phyloP scores from a whole-genome alignment of 2,797 vertebrate genomes.

The Galago senegalensis region DNA sequence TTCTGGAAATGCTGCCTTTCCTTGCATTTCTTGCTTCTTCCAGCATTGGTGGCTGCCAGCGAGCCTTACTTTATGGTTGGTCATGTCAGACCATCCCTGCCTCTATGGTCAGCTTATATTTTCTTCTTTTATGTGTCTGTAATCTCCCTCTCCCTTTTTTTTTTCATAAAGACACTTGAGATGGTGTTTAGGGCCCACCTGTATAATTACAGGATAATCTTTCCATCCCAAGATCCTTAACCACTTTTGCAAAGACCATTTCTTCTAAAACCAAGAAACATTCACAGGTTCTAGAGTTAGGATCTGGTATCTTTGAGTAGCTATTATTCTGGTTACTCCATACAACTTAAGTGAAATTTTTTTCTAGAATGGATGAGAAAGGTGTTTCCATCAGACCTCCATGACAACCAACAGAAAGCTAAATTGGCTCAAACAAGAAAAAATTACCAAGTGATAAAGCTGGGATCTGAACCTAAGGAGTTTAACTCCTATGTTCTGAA shows the following conservation, averaged over 20 bases:
- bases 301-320: neutral
- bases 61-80: neutral
- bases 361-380: neutral
- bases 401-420: constrained; percentile 34
- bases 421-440: constrained; percentile 28
- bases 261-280: neutral
- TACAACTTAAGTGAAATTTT: neutral
- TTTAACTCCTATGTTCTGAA: neutral
- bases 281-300: neutral
- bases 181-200: neutral
- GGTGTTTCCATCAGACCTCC: neutral
- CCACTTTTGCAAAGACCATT: neutral
- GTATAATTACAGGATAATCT: neutral
- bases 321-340: neutral
- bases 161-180: neutral
- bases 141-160: neutral
- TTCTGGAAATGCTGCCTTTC: neutral
- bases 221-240: neutral
- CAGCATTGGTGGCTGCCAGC: neutral
- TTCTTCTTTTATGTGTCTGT: neutral
- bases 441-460: neutral
- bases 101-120: neutral
- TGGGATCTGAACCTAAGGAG: neutral
- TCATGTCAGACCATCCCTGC: neutral
- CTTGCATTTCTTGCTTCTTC: neutral